These are phyloP conservation scores for Hofmannophila pseudospretella DNA, from an alignment of 2,888 invertebrate species.

Conservation along the genomic window DNA sequence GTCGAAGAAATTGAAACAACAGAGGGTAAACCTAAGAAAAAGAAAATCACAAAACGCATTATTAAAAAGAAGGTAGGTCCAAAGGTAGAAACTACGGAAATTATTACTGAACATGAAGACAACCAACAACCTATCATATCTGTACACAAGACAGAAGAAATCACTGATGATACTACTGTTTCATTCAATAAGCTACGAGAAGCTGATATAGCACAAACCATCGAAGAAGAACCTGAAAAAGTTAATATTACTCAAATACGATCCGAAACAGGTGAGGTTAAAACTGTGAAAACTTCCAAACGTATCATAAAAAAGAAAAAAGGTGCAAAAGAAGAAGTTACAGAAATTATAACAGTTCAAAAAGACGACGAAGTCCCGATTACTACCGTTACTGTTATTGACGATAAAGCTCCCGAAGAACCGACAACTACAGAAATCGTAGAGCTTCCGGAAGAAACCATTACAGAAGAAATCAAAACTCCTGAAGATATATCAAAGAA, in stretches of 20 bases:
- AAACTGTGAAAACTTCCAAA: conserved; percentile 26
- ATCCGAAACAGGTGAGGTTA: conserved; percentile 16
- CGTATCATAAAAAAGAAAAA: conserved; percentile 31
- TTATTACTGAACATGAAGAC: conserved; percentile 12
- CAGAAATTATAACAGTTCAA: conserved; percentile 25
- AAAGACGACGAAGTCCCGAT: conserved; percentile 28
- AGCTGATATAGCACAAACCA: conserved; percentile 26
- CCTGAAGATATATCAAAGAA: conserved; percentile 38
- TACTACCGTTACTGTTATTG: conserved; percentile 27
- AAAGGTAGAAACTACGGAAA: conserved; percentile 28
- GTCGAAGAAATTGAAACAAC: conserved; percentile 30
- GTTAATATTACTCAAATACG: conserved; percentile 21
- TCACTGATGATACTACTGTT: conserved; percentile 17
- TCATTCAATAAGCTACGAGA: not conserved
- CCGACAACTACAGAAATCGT: conserved; percentile 25
- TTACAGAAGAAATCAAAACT: conserved; percentile 27
- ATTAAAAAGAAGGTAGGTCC: conserved; percentile 54
- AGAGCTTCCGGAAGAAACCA: conserved; percentile 43
- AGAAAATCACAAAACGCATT: conserved; percentile 39
- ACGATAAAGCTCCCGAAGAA: conserved; percentile 20
- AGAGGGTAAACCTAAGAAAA: conserved; percentile 37
- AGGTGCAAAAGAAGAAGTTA: conserved; percentile 21
- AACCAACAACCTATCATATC: conserved; percentile 38
- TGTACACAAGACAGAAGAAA: conserved; percentile 39
- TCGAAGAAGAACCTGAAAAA: conserved; percentile 29